Evolutionary conservation across 2,113 vertebrate genomes (phyloP), one percentile per base, ranked within the genome.

Genomic region (Plestiodon gilberti): DNA sequence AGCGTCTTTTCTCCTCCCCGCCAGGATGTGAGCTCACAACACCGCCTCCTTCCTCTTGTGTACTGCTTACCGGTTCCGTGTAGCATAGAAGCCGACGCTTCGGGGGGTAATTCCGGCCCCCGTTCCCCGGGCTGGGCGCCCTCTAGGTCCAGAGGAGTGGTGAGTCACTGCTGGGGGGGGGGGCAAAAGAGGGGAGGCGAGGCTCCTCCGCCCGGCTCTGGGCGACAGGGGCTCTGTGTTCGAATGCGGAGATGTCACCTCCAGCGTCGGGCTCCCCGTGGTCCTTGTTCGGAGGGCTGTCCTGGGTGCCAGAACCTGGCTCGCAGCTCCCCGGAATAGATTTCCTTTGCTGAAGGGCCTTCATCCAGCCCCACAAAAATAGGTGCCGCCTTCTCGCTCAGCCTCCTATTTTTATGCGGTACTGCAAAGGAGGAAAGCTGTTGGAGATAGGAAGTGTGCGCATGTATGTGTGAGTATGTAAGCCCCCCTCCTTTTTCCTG

Each of bases 21-120:
- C 87, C 78, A 81, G 92, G 91, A 94, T 90, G 88, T 95, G 93
- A 94, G 86, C 84, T 95, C 93, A 94, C n/a, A 33, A 89, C 55
- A 80, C 90, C 90, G 23, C 89, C 38, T 79, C 71, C 92, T 78
- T 59, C 77, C 38, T 65, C 85, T 83, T 86, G 64, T 73, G 89
- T 61, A 70, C 28, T 3, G 17, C 88, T 33, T 70, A 93, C 93
- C 93, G 93, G 92, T 93, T 95, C 90, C 92, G 90, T 86, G 78
- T 33, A 59, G 70, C 70, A 8, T 30, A 76, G 76, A 2, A 20
- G 9, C 52, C 14, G 43, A 23, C 5, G 3, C 61, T 33, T 18
- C 23, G 1, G 74, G 48, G 64, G 35, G 14, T 57, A 1, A 25
- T 55, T n/a, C 43, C 8, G 65, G 67, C 55, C 74, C 78, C 28